A percentile compares a stretch with the other conserved stretches of the same genome.
These are phyloP conservation scores for Drosophila guanche DNA, from an alignment of 1,140 invertebrate genomes.

Conservation along the genomic window DNA sequence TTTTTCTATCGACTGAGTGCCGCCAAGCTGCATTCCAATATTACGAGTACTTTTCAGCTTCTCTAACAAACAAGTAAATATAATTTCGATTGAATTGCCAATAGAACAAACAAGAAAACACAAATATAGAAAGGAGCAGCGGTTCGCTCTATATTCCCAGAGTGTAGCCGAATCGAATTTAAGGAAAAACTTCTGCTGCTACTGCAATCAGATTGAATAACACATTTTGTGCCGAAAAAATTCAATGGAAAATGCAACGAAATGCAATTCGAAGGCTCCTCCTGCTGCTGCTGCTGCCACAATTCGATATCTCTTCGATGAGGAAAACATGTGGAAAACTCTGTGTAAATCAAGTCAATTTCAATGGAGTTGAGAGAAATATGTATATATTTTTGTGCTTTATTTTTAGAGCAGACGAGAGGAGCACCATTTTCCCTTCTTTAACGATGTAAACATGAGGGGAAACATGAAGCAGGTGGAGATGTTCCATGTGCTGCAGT, in stretches of 20 bases:
- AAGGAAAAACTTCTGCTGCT: constrained; percentile 14
- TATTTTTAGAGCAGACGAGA: constrained; percentile 31
- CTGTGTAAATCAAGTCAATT: constrained; percentile 33
- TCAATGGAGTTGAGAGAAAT: constrained; percentile 63
- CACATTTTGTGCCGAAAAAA: constrained; percentile 11
- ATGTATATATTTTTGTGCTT: constrained; percentile 30
- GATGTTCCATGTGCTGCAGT: constrained; percentile 9
- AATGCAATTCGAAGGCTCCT: too few species aligned
- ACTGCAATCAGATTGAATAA: constrained; percentile 14
- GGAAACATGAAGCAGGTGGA: constrained; percentile 8
- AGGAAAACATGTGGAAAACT: too few species aligned
- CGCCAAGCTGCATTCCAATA: constrained; percentile 6
- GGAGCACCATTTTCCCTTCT: neutral
- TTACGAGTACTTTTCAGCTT: constrained; percentile 4
- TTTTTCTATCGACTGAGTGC: neutral
- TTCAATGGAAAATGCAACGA: constrained; percentile 17
- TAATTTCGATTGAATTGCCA: constrained; percentile 44
- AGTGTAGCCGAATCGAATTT: constrained; percentile 27
- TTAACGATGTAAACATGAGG: constrained; percentile 19
- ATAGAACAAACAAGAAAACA: constrained; percentile 42
- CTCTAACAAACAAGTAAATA: constrained; percentile 31
- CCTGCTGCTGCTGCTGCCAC: too few species aligned
- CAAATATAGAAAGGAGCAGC: constrained; percentile 3
- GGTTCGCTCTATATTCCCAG: constrained; percentile 3
- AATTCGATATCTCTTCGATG: too few species aligned